Conservation (phyloP, 2,888 invertebrate species). For the Panzeria rudis region DNA sequence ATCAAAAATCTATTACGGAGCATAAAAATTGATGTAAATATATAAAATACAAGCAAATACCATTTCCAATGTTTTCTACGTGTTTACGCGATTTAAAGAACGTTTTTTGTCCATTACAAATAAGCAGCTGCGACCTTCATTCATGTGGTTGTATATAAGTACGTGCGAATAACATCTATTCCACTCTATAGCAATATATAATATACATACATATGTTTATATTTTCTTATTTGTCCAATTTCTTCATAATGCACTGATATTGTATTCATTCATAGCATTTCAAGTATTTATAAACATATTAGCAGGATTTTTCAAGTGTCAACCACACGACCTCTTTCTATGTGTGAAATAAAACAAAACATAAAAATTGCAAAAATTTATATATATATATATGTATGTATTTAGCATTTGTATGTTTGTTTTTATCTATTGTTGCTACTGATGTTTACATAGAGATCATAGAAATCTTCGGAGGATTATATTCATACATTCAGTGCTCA, state of each 20-base stretch:
- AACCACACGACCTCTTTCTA: conserved; percentile 32
- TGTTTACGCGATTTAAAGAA: background rate
- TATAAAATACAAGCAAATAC: background rate
- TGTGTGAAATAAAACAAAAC: background rate
- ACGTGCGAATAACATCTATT: background rate
- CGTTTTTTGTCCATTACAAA: background rate
- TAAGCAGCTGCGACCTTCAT: conserved; percentile 22
- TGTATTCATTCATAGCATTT: background rate
- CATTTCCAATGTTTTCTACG: background rate
- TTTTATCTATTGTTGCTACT: background rate
- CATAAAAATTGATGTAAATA: background rate
- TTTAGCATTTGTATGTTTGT: background rate
- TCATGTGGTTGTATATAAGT: background rate
- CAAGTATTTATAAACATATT: conserved; percentile 42
- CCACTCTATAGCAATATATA: background rate
- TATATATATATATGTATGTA: no score
- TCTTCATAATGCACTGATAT: background rate
- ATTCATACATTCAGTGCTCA: no score
- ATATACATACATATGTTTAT: background rate
- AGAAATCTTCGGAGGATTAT: conserved; percentile 27
- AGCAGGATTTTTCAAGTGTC: conserved; percentile 62
- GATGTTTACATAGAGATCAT: conserved; percentile 2
- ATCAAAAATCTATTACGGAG: background rate
- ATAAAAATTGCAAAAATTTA: background rate
- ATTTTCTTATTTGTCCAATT: background rate